These are phyloP conservation scores for Alosa sapidissima DNA, from an alignment of 2,797 vertebrate genomes.

Conservation along the genomic window DNA sequence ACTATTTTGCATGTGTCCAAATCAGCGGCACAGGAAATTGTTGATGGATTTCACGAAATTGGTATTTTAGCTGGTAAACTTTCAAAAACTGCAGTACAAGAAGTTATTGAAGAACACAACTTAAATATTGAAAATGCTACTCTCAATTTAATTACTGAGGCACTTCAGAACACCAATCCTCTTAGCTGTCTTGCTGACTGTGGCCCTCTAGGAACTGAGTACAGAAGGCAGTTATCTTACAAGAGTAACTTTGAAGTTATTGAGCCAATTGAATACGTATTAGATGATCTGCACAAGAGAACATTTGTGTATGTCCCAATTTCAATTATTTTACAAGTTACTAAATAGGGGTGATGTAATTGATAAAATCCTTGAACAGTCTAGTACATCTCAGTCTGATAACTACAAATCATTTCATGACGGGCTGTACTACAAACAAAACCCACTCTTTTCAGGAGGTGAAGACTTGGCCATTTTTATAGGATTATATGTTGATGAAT, in stretches of 20 bases:
- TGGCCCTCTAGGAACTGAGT: slow-evolving; percentile 24
- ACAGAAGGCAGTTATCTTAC: slow-evolving; percentile 10
- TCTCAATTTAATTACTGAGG: neutral
- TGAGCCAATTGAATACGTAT: slow-evolving; percentile 30
- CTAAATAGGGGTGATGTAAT: slow-evolving; percentile 39
- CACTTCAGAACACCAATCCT: slow-evolving; percentile 16
- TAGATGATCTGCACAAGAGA: slow-evolving; percentile 36
- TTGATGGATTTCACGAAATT: slow-evolving; percentile 29
- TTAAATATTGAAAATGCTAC: neutral
- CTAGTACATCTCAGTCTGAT: slow-evolving; percentile 16
- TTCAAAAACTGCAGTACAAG: slow-evolving; percentile 15
- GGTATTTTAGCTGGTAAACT: slow-evolving; percentile 28
- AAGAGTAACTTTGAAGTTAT: slow-evolving; percentile 16
- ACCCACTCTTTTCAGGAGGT: slow-evolving; percentile 30
- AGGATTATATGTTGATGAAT: slow-evolving; percentile 31
- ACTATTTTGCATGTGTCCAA: slow-evolving; percentile 20
- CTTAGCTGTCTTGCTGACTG: slow-evolving; percentile 12
- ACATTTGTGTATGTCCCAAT: slow-evolving; percentile 46
- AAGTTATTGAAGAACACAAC: slow-evolving; percentile 18
- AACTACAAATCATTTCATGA: slow-evolving; percentile 25
- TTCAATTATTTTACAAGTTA: slow-evolving; percentile 33
- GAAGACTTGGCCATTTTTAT: slow-evolving; percentile 30
- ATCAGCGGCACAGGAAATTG: slow-evolving; percentile 27
- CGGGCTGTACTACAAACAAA: slow-evolving; percentile 37
- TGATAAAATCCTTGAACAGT: slow-evolving; percentile 40